Evolutionary conservation across 2,888 invertebrate genomes (phyloP), one percentile per base, ranked within the genome.

Genomic region (Drosophila vallismaia): DNA sequence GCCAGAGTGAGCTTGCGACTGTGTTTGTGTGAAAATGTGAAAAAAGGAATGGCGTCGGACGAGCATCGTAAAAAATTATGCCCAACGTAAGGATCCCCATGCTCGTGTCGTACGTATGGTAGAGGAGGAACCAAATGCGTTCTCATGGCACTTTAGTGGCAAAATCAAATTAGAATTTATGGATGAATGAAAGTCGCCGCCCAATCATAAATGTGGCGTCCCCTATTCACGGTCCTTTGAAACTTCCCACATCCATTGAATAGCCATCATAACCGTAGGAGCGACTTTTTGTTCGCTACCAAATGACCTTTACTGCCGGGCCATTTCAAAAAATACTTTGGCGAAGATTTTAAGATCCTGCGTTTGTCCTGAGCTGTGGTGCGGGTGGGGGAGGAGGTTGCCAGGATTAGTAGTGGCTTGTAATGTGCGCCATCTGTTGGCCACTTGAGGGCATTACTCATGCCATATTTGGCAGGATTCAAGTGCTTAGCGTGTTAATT

Each of bases 401-500:
- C 31, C 38, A 10, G 33, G 44, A 26, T 29, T 38, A 77, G 84
- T 78, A 84, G 85, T 71, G 87, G 82, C 87, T 74, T 79, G 76
- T 81, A 81, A 83, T 74, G 75, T 81, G 63, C 87, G 82, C 79
- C 76, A 75, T 72, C 82, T 84, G 82, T 52, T 67, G 88, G 86
- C 69, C 88, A 84, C 86, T 83, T 83, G 85, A 82, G 86, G 80
- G 83, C 79, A 90, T 90, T 89, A 89, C 84, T 88, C 89, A 89
- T 88, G 88, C 90, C 84, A 89, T 90, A 89, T 90, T 89, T 89
- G 79, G 77, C 82, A 7, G 75, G 88, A 88, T 88, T 90, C 88
- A 90, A 89, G 88, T 90, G 88, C 89, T 90, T 89, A 90, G 86
- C 88, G 90, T 79, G 90, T 90, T 90, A 90, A 90, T 90, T 89